Percentiles rank a stretch among this genome's conserved stretches.
These are phyloP conservation scores for Eristalinus sepulchralis DNA, from an alignment of 2,888 invertebrate species.

Conservation along the genomic window DNA sequence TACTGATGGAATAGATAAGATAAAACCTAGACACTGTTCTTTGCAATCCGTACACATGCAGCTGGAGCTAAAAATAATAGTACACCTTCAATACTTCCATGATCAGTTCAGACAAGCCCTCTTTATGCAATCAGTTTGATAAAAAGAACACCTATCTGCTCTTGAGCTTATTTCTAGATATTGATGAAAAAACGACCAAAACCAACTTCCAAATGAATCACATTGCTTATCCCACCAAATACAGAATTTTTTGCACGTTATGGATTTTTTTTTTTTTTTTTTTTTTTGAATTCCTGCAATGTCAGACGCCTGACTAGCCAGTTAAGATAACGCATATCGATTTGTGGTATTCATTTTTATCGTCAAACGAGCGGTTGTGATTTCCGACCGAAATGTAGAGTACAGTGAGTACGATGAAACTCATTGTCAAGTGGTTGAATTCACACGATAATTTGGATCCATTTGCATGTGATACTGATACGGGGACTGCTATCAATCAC, in stretches of 20 bases:
- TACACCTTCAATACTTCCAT: background rate
- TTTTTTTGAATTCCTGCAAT: background rate
- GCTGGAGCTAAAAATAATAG: too few relatives aligned
- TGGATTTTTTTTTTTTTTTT: background rate
- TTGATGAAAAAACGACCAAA: background rate
- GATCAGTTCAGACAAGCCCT: background rate
- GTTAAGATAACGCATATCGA: background rate
- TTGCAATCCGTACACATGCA: too few relatives aligned
- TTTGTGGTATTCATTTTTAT: background rate
- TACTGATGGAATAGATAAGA: slow-evolving; percentile 1
- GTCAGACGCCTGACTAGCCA: background rate
- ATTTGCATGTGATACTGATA: background rate
- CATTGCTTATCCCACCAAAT: background rate
- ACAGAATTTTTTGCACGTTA: background rate
- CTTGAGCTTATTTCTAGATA: background rate
- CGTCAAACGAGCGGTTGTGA: background rate
- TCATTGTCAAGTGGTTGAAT: background rate
- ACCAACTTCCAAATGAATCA: background rate
- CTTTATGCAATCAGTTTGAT: background rate
- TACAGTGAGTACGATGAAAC: background rate
- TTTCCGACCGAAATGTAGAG: background rate
- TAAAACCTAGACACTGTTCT: too few relatives aligned
- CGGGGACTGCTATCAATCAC: background rate
- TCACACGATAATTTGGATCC: background rate
- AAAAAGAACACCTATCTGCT: background rate